phyloP scores from a whole-genome alignment of 1,140 invertebrate species.

The Apis cerana region DNA sequence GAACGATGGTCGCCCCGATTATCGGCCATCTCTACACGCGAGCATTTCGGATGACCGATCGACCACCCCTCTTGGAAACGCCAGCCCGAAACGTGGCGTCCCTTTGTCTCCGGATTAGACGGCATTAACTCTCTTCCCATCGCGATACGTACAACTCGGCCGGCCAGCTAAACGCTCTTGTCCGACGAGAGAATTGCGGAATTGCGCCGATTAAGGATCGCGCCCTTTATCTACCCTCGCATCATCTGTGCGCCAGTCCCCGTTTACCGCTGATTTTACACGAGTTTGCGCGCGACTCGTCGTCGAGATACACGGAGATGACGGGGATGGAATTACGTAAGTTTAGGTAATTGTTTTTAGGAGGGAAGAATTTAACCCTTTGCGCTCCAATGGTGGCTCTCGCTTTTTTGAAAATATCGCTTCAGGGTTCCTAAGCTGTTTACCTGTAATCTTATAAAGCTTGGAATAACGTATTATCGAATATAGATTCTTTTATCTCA shows the following conservation, averaged over 20 bases:
- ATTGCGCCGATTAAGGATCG: constrained; percentile 37
- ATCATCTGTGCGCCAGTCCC: too few relatives aligned
- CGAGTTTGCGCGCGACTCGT: background rate
- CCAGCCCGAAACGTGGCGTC: constrained; percentile 2
- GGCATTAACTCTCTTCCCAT: constrained; percentile 49
- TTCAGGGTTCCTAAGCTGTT: too few relatives aligned
- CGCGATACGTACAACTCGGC: constrained; percentile 40
- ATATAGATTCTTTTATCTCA: too few relatives aligned
- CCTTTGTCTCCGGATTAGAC: constrained; percentile 47
- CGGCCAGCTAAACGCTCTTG: constrained; percentile 35
- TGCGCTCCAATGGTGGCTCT: too few relatives aligned
- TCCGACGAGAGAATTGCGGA: constrained; percentile 38
- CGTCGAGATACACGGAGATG: too few relatives aligned
- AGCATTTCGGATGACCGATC: constrained; percentile 49
- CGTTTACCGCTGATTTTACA: background rate
- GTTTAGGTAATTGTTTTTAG: too few relatives aligned
- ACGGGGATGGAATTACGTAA: too few relatives aligned
- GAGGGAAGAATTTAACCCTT: too few relatives aligned
- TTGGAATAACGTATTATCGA: too few relatives aligned
- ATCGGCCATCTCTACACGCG: constrained; percentile 44
- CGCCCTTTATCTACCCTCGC: background rate
- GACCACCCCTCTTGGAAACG: constrained; percentile 37
- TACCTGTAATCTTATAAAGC: too few relatives aligned
- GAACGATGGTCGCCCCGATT: constrained; percentile 39
- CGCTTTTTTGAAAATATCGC: too few relatives aligned